Base-by-base conservation (phyloP, 92 coral and sea anemone species). In the Phenganax stokvisi region DNA sequence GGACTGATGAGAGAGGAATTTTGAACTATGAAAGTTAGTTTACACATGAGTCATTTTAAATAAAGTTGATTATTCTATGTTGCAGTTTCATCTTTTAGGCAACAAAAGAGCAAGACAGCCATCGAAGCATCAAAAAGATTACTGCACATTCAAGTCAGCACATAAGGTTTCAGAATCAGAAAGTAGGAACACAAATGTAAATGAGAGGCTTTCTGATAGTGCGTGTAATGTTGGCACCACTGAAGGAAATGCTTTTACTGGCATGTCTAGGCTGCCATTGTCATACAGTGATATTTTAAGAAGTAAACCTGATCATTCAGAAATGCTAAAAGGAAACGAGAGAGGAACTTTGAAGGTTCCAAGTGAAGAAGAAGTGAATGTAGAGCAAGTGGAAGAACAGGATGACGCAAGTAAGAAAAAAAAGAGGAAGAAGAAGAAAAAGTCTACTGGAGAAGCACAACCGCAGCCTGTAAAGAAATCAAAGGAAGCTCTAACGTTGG, bases 401-500 rank as follows among this genome's bases (percentile, higher is more conserved):
- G 89, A 85, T 79, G 88, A 81, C 52, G 88, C 88, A 87, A 90
- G 84, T 63, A 89, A 84, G 86, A 91, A 86, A 79, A 89, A 82
- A 81, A 84, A 85, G 71, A 88, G 85, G 81, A 85, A 78, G 68
- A 89, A 83, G 65, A 47, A 54, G 37, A 82, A 80, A 56, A 84
- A 82, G 27, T 65, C 82, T 5, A 27, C 68, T 8, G 73, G 73
- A 12, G 83, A 72, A 51, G 75, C 62, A 29, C 67, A 70, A 12
- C 64, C 80, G 30, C 80, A 84, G 68, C 77, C 91, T 27, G 89
- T 83, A 56, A 93, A 93, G 85, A 90, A 89, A 66, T 86, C 98
- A 7, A 85, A 90, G 25, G 83, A 87, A 80, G 91, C 91, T 4
- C 75, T 93, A 54, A 86, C 85, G 83, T 86, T 93, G 76, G 98